These are phyloP conservation scores for Papilio gigon DNA, from an alignment of 2,888 invertebrate species.

Conservation along the genomic window DNA sequence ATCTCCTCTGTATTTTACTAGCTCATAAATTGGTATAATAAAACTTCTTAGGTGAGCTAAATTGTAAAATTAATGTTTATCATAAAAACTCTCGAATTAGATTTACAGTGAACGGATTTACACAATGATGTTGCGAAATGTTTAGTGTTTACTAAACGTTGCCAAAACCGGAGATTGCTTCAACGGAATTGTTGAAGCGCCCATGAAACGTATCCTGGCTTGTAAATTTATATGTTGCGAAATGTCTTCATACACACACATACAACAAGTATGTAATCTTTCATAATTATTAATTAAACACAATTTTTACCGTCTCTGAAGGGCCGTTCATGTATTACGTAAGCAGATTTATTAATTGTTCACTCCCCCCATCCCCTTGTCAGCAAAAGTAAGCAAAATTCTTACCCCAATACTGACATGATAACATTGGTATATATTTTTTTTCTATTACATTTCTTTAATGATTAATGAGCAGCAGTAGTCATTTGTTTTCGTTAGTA, in stretches of 20 bases:
- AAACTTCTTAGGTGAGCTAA: conserved; percentile 6
- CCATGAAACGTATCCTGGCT: conserved; percentile 28
- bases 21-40: neutral
- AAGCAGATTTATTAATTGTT: too few species aligned
- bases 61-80: conserved; percentile 3
- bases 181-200: conserved; percentile 7
- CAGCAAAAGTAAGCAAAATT: too few species aligned
- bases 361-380: too few species aligned
- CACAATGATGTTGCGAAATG: neutral
- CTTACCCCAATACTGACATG: too few species aligned
- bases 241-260: neutral
- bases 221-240: conserved; percentile 4
- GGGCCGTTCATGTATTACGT: too few species aligned
- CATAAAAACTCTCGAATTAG: conserved; percentile 10
- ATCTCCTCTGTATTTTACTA: neutral
- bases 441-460: too few species aligned
- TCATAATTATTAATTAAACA: too few species aligned
- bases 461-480: too few species aligned
- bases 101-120: conserved; percentile 2
- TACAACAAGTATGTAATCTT: too few species aligned
- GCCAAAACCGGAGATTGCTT: conserved; percentile 31
- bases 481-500: too few species aligned
- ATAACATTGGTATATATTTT: too few species aligned
- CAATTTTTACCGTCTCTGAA: too few species aligned
- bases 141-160: conserved; percentile 24